Evolutionary conservation across 2,888 invertebrate species (phyloP).

Genomic region (Baronia brevicornis): DNA sequence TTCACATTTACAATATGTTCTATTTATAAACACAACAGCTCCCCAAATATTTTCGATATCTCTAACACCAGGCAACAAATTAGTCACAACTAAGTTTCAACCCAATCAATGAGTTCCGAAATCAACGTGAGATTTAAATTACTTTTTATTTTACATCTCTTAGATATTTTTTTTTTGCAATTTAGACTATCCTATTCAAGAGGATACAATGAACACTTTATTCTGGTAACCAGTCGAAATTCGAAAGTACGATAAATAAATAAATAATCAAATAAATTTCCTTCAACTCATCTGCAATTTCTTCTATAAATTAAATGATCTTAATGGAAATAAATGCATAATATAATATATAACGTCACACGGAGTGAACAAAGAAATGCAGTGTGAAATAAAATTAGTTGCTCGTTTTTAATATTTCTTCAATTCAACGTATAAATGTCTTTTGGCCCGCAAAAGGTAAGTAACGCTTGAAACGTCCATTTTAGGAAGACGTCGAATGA

Average conservation of each 20-base stretch:
- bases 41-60: constrained; percentile 21
- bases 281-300: constrained; percentile 2
- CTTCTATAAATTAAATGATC: constrained; percentile 1
- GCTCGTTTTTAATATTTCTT: constrained; percentile 24
- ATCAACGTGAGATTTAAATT: constrained; percentile 6
- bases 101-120: constrained; percentile 19
- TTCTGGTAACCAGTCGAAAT: constrained; percentile 8
- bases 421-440: constrained; percentile 42
- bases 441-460: constrained; percentile 59
- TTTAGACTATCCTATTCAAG: constrained; percentile 1
- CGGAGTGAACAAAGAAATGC: constrained; percentile 15
- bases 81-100: constrained; percentile 30
- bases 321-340: background rate
- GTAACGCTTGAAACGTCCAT: constrained; percentile 26
- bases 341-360: constrained; percentile 6
- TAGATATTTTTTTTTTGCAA: constrained; percentile 2
- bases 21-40: constrained; percentile 47
- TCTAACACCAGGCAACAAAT: constrained; percentile 31
- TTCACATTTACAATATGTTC: constrained; percentile 30
- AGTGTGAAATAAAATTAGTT: constrained; percentile 19
- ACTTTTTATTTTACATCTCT: background rate
- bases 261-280: constrained; percentile 1
- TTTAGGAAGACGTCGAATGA: constrained; percentile 17
- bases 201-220: constrained; percentile 9
- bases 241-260: constrained; percentile 2